These are phyloP conservation scores for Calonectris borealis DNA, from an alignment of 2,113 vertebrate species.

Conservation along the genomic window DNA sequence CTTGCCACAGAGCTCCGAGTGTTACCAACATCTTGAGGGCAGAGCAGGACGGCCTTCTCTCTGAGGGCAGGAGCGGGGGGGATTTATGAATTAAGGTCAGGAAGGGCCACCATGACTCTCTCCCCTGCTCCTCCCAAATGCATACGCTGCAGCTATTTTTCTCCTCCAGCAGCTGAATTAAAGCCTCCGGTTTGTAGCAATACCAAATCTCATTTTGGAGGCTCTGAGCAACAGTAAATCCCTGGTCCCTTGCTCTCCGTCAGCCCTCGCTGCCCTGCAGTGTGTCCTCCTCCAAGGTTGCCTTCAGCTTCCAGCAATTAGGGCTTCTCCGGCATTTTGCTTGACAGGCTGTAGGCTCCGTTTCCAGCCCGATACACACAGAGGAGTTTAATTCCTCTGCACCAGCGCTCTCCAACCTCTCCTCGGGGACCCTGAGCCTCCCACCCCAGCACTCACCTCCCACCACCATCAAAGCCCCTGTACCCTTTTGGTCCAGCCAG, in stretches of 20 bases:
- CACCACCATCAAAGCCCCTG: background rate
- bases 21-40: background rate
- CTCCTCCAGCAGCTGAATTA: constrained; percentile 31
- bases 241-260: background rate
- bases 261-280: background rate
- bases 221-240: constrained; percentile 54
- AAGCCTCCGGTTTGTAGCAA: constrained; percentile 10
- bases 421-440: background rate
- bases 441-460: background rate
- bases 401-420: background rate
- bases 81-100: constrained; percentile 10
- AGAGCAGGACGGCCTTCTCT: background rate
- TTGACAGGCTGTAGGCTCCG: background rate
- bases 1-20: background rate
- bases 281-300: constrained; percentile 58
- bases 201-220: background rate
- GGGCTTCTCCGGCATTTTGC: background rate
- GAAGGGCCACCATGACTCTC: background rate
- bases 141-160: background rate
- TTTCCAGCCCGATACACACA: background rate
- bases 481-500: rapidly evolving
- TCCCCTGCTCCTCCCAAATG: constrained; percentile 5
- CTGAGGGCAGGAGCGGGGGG: background rate
- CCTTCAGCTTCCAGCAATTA: constrained; percentile 19
- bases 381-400: background rate